A percentile compares a stretch with the other conserved stretches of the same genome.
Conservation (phyloP, 2,797 vertebrate genomes). For the Crocidura indochinensis region DNA sequence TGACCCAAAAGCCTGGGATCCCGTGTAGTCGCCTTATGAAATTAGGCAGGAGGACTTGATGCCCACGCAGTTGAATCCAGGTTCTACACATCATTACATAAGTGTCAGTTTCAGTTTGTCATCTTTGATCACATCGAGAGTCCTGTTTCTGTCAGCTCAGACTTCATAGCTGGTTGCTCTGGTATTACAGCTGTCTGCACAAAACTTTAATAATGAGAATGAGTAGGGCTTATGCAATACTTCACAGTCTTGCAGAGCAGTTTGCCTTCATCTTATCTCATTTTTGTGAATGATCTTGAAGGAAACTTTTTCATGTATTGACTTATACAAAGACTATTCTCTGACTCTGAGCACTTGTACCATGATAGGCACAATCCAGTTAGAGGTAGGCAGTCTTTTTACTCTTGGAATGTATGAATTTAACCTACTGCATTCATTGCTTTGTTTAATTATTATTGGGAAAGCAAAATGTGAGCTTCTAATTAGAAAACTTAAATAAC, state of each 20-base stretch:
- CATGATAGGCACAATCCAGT: fast-evolving
- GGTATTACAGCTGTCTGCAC: neutral
- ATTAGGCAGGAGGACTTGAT: constrained; percentile 10
- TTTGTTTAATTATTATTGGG: neutral
- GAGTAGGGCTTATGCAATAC: neutral
- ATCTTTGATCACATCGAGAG: constrained; percentile 17
- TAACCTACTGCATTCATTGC: neutral
- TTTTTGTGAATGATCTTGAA: neutral
- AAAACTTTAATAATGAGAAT: constrained; percentile 41
- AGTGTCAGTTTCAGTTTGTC: constrained; percentile 60
- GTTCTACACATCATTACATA: neutral
- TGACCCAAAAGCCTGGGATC: neutral
- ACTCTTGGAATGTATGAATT: neutral
- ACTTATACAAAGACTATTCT: neutral
- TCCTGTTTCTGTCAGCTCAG: constrained; percentile 3
- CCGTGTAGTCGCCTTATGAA: neutral
- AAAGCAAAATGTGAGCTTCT: neutral
- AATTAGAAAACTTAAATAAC: neutral
- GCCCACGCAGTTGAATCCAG: neutral
- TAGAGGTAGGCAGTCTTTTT: neutral
- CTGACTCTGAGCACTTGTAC: fast-evolving
- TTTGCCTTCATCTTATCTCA: neutral
- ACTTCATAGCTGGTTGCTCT: constrained; percentile 12
- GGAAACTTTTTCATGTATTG: neutral
- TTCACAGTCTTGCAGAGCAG: neutral